phyloP scores from a whole-genome alignment of 2,797 vertebrate genomes.

The Jordanella pulchra region DNA sequence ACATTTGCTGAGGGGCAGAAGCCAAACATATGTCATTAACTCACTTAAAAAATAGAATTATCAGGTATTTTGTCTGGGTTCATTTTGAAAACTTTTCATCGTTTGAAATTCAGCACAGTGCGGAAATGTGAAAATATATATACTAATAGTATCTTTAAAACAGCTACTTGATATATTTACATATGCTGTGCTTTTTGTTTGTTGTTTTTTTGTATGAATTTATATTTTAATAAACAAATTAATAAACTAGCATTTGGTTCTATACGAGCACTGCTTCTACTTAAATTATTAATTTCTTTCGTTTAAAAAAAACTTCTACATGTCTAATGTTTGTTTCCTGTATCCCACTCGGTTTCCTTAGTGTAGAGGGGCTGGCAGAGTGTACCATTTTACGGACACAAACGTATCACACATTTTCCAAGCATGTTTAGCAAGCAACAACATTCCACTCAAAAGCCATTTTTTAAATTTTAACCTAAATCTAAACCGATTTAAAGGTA shows the following conservation, averaged over 20 bases:
- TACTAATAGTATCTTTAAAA: background rate
- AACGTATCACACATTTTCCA: background rate
- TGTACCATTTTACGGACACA: constrained; percentile 69
- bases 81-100: background rate
- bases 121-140: background rate
- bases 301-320: constrained; percentile 22
- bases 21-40: background rate
- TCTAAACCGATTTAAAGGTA: accelerated
- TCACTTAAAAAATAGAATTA: background rate
- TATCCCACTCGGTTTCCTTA: constrained; percentile 77
- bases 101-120: background rate
- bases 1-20: background rate
- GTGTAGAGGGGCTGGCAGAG: constrained; percentile 73
- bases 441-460: accelerated
- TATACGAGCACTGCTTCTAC: background rate
- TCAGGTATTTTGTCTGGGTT: background rate
- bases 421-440: background rate
- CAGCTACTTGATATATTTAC: no score
- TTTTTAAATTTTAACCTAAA: accelerated
- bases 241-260: background rate
- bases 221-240: background rate
- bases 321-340: constrained; percentile 75
- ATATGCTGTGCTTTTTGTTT: background rate
- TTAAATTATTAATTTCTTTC: background rate
- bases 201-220: background rate